Percentiles rank a stretch among this genome's conserved stretches.
Evolutionary conservation across 2,888 invertebrate species (phyloP).

Genomic region (Harpagoxenus sublaevis): DNA sequence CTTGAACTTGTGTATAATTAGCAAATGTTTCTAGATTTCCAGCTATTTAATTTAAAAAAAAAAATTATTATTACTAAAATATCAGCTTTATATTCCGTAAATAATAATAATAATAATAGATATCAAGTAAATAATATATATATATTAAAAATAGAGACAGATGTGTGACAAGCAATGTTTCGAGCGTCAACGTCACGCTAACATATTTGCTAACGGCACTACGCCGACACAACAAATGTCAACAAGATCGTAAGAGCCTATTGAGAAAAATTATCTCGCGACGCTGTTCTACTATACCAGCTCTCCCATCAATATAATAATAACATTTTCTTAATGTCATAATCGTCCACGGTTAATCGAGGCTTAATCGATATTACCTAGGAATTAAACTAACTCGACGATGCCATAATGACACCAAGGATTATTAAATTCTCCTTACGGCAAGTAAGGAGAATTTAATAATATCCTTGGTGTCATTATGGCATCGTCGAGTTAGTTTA

Average conservation of each 20-base stretch:
- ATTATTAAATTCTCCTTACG: too few species aligned
- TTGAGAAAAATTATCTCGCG: constrained; percentile 1
- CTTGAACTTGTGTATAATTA: not conserved
- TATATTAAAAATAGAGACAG: not conserved
- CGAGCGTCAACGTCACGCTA: not conserved
- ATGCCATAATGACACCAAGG: not conserved
- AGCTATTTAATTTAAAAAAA: not conserved
- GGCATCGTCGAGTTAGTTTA: too few species aligned
- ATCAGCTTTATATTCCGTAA: not conserved
- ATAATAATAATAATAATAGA: not conserved
- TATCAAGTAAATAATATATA: not conserved
- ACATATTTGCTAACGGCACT: not conserved
- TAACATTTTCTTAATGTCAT: constrained; percentile 2
- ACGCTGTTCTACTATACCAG: not conserved
- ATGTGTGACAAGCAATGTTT: not conserved
- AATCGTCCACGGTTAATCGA: constrained; percentile 10
- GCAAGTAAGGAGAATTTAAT: constrained; percentile 4
- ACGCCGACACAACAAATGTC: not conserved
- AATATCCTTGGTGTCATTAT: not conserved
- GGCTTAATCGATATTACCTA: constrained; percentile 21
- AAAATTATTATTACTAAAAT: not conserved
- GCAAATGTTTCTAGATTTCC: not conserved
- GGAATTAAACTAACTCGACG: not conserved
- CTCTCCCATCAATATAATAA: not conserved
- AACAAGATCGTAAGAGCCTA: not conserved